phyloP scores from a whole-genome alignment of 2,888 invertebrate species.

The Sycophila texana region DNA sequence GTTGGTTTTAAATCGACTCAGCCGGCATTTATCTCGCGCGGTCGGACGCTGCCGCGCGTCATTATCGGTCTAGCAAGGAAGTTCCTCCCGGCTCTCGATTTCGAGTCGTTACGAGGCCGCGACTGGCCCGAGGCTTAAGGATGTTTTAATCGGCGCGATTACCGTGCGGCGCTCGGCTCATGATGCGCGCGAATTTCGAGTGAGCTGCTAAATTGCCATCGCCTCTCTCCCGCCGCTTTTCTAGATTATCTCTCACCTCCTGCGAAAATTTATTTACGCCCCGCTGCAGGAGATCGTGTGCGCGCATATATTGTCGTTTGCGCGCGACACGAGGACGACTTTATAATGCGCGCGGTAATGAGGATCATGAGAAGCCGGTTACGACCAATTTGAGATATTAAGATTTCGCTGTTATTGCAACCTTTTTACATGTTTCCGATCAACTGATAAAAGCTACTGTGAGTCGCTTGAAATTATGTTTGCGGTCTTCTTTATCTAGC shows the following conservation, averaged over 20 bases:
- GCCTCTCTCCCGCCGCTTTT: slow-evolving; percentile 19
- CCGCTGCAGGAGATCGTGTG: slow-evolving; percentile 25
- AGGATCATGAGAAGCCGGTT: slow-evolving; percentile 9
- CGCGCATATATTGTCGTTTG: slow-evolving; percentile 26
- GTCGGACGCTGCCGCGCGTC: neutral
- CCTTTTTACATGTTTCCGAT: neutral
- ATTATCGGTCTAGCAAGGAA: slow-evolving; percentile 28
- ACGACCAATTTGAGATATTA: slow-evolving; percentile 32
- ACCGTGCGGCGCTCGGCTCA: slow-evolving; percentile 62
- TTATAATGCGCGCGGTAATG: slow-evolving; percentile 32
- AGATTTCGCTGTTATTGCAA: slow-evolving; percentile 21
- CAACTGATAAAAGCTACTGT: too few species aligned
- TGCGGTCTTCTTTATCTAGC: too few species aligned
- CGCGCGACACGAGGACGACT: neutral
- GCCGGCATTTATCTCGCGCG: too few species aligned
- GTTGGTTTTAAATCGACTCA: too few species aligned
- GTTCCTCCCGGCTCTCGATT: slow-evolving; percentile 36
- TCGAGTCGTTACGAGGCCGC: slow-evolving; percentile 25
- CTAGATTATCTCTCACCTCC: slow-evolving; percentile 49
- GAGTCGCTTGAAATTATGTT: neutral
- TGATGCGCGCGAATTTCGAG: slow-evolving; percentile 33
- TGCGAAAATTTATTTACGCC: slow-evolving; percentile 39
- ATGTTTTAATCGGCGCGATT: slow-evolving; percentile 69
- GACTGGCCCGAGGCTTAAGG: slow-evolving; percentile 59
- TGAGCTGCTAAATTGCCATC: slow-evolving; percentile 32